These are phyloP conservation scores for Morpho deidamia DNA, from an alignment of 2,888 invertebrate genomes.

Conservation along the genomic window DNA sequence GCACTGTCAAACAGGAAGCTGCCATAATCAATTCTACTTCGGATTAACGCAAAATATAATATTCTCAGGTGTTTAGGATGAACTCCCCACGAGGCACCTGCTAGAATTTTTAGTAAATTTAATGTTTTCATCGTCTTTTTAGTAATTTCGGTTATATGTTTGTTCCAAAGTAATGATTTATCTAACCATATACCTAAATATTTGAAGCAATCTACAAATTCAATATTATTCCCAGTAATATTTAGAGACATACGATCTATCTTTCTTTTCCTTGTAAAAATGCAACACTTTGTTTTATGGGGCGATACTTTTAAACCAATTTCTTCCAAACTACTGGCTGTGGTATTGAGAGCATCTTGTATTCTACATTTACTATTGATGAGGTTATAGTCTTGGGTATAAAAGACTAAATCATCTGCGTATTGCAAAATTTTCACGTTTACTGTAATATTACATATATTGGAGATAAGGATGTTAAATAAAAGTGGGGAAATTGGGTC, in stretches of 20 bases:
- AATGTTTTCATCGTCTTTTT: conserved; percentile 24
- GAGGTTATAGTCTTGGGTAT: conserved; percentile 1
- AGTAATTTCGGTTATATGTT: conserved; percentile 27
- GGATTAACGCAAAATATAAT: conserved; percentile 9
- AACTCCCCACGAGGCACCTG: conserved; percentile 14
- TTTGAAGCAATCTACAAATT: conserved; percentile 18
- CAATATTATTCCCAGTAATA: conserved; percentile 9
- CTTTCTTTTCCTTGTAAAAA: conserved; percentile 22
- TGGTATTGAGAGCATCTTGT: conserved; percentile 7
- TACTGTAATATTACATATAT: conserved; percentile 2
- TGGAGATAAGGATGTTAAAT: conserved; percentile 20
- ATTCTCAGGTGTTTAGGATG: conserved; percentile 10
- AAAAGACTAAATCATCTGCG: conserved; percentile 15
- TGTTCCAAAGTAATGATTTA: conserved; percentile 24
- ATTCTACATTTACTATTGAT: background rate
- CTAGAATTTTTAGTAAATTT: conserved; percentile 28
- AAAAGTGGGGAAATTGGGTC: conserved; percentile 23
- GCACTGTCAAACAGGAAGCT: conserved; percentile 2
- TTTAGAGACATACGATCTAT: conserved; percentile 7
- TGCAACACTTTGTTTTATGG: conserved; percentile 26
- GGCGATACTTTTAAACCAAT: conserved; percentile 22
- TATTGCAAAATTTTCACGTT: conserved; percentile 14
- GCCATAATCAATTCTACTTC: conserved; percentile 12
- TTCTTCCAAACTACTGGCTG: background rate
- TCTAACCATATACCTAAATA: conserved; percentile 33